Evolutionary conservation across 2,113 vertebrate species (phyloP), one percentile per base, ranked within the genome.

Genomic region (Platysternon megacephalum): DNA sequence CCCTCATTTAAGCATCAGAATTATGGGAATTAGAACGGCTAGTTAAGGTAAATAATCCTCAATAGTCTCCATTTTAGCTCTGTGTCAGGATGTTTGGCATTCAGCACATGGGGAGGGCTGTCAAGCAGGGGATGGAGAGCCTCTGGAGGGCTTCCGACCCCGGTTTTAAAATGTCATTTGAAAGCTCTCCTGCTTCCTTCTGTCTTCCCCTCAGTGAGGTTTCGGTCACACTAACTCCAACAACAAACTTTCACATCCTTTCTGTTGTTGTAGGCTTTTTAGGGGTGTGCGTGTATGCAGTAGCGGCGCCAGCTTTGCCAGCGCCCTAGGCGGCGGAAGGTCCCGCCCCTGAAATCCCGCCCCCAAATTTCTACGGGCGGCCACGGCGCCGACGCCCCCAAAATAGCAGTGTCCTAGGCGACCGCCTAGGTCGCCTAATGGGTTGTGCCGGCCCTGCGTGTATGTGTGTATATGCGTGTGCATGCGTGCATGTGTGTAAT

Each of bases 1-100:
- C 49, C 52, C 55, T 93, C 86, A 32, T 89, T 94, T 81, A 87
- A 86, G 82, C 72, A 78, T 46, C n/a, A 90, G 94, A 96, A 98
- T 92, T 91, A 91, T 13, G 52, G n/a, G 93, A 95, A 90, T 84
- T 85, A 94, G 80, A 80, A 92, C 89, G 81, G 55, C 78, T 90
- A 29, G 78, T 82, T 84, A 88, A 83, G 82, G 91, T 91, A 93
- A 97, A 96, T 88, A 94, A 90, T 74, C 55, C 44, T 85, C 1
- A 0, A 24, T n/a, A 86, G 48, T 46, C 55, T 88, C 82, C 61
- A 87, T 53, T 26, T 95, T 91, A 1, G 58, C 55, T 84, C 49
- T 6, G 13, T 49, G 90, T 81, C 48, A 53, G 53, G 83, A 44
- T 42, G n/a, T 28, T 79, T 91, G 29, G 24, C 49, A 90, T 82